phyloP scores from a whole-genome alignment of 2,797 vertebrate genomes.

The Sylvia borin region DNA sequence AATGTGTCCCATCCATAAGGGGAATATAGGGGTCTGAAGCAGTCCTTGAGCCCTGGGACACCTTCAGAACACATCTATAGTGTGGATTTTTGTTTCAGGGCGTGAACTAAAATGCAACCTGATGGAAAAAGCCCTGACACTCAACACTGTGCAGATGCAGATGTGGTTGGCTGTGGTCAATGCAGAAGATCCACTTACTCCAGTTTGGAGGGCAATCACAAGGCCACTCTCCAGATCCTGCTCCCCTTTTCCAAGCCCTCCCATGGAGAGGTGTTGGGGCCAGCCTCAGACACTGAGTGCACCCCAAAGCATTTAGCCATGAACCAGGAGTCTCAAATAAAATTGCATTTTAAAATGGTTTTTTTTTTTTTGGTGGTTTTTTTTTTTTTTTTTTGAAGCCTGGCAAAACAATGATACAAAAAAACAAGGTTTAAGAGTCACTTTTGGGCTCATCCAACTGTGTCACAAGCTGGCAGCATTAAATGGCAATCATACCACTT shows the following conservation, averaged over 20 bases:
- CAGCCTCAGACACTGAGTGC: not conserved
- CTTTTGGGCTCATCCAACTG: not conserved
- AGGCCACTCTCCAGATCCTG: not conserved
- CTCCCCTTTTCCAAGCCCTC: not conserved
- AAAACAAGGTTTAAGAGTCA: not conserved
- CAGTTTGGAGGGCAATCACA: not conserved
- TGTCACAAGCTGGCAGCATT: not conserved
- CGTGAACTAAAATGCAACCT: rapidly evolving
- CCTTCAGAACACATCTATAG: not conserved
- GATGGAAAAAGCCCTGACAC: not conserved
- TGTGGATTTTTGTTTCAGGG: not conserved
- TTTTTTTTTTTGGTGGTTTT: no score
- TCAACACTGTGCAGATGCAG: not conserved
- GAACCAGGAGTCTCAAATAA: not conserved
- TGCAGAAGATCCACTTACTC: not conserved
- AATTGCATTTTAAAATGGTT: not conserved
- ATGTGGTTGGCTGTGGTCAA: not conserved
- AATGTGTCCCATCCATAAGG: not conserved
- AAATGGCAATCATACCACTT: not conserved
- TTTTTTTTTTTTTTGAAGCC: not conserved
- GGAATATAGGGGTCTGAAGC: not conserved
- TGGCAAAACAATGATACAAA: not conserved
- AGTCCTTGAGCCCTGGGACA: not conserved
- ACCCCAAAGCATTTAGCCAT: rapidly evolving
- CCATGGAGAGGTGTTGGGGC: rapidly evolving